phyloP scores from a whole-genome alignment of 2,797 vertebrate genomes.

The Bradypodion ventrale region DNA sequence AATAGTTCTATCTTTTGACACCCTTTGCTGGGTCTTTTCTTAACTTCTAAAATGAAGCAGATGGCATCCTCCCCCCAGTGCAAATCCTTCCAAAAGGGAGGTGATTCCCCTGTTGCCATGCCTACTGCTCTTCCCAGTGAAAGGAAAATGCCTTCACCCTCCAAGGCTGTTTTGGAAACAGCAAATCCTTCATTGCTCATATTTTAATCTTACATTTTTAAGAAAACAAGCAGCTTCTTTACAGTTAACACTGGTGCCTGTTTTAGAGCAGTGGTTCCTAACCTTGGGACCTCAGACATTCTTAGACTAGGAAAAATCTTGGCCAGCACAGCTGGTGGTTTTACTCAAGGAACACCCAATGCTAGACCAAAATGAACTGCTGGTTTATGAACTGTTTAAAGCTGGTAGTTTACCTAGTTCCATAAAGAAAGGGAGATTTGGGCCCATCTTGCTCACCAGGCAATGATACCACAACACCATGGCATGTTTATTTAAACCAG shows the following conservation, averaged over 20 bases:
- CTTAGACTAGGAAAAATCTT: no score
- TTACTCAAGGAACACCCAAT: no score
- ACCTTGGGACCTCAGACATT: no score
- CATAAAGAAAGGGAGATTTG: no score
- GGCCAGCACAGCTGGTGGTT: no score
- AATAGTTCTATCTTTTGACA: not conserved
- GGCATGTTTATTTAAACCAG: no score
- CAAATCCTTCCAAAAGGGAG: not conserved
- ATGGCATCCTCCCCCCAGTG: no score
- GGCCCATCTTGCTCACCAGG: not conserved
- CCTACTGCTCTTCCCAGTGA: not conserved
- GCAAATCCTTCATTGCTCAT: not conserved
- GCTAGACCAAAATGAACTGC: no score
- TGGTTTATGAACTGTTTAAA: no score
- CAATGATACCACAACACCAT: not conserved
- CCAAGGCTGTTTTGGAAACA: not conserved
- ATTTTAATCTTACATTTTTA: not conserved
- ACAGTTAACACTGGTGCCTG: not conserved
- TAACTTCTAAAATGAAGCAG: not conserved
- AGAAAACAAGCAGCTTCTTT: not conserved
- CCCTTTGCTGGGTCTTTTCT: not conserved
- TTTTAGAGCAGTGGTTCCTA: no score
- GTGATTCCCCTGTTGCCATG: not conserved
- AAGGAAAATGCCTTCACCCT: not conserved
- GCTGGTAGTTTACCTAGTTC: no score